Conservation (phyloP, 2,113 vertebrate species). For the Heterocephalus glaber region DNA sequence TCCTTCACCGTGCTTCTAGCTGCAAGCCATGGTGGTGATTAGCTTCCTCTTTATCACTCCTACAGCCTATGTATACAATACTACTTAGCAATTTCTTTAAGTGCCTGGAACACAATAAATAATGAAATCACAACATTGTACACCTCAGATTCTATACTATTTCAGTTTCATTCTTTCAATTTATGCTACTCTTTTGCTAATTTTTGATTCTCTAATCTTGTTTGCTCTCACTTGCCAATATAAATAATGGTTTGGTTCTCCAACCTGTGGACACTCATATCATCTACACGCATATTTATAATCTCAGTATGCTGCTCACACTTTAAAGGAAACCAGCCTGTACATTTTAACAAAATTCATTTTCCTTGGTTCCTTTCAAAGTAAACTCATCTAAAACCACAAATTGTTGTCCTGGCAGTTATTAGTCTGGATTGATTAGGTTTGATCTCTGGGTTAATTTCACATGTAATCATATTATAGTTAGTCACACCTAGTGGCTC, state of each 20-base stretch:
- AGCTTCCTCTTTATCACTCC: background rate
- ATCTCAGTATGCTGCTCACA: background rate
- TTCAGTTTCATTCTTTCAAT: constrained; percentile 3
- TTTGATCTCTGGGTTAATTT: constrained; percentile 84
- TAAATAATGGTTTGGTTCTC: constrained; percentile 32
- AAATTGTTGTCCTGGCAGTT: constrained; percentile 80
- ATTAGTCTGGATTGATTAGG: constrained; percentile 82
- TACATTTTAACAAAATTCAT: constrained; percentile 70
- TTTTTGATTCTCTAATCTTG: constrained; percentile 50
- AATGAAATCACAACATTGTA: background rate
- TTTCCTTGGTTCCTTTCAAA: constrained; percentile 74
- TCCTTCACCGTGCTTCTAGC: background rate
- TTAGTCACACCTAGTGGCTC: constrained; percentile 79
- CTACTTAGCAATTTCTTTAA: background rate
- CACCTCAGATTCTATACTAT: background rate
- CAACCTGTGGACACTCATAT: constrained; percentile 38
- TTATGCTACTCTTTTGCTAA: background rate
- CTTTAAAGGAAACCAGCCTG: constrained; percentile 18
- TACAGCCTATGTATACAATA: background rate
- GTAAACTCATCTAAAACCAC: constrained; percentile 76
- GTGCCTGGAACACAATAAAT: background rate
- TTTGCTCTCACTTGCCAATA: constrained; percentile 46
- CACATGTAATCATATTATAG: constrained; percentile 80
- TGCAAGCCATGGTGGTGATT: background rate
- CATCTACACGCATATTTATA: constrained; percentile 34